These are phyloP conservation scores for Hirundo rustica DNA, from an alignment of 2,797 vertebrate species.

Conservation along the genomic window DNA sequence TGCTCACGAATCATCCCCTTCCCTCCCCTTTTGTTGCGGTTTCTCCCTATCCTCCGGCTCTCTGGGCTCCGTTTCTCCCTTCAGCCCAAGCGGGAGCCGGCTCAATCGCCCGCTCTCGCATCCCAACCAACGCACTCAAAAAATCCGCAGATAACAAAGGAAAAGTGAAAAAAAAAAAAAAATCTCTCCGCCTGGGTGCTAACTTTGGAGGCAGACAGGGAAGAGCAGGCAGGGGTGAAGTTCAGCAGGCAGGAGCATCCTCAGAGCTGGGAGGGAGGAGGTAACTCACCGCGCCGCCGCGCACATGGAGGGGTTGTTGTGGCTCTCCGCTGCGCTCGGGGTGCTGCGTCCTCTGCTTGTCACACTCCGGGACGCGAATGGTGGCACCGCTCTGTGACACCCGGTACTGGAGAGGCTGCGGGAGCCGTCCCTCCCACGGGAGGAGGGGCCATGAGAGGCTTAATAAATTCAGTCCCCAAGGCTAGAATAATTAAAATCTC, in stretches of 20 bases:
- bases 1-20: background rate
- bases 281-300: background rate
- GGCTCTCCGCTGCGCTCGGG: background rate
- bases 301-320: background rate
- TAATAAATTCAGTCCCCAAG: conserved; percentile 10
- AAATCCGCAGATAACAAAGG: background rate
- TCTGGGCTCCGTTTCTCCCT: background rate
- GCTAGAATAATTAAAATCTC: conserved; percentile 11
- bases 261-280: background rate
- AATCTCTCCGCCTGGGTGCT: background rate
- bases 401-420: background rate
- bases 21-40: background rate
- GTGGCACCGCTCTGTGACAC: conserved; percentile 31
- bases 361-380: conserved; percentile 14
- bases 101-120: background rate
- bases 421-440: conserved; percentile 48
- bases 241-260: background rate
- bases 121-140: background rate
- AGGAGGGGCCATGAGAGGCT: conserved; percentile 36
- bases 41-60: background rate
- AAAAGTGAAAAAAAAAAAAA: background rate
- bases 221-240: background rate
- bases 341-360: background rate
- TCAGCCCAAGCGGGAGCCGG: background rate
- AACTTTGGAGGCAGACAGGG: background rate